Percentiles rank a stretch among this genome's conserved stretches.
Conservation (phyloP, 2,888 invertebrate species). For the Arge pagana region DNA sequence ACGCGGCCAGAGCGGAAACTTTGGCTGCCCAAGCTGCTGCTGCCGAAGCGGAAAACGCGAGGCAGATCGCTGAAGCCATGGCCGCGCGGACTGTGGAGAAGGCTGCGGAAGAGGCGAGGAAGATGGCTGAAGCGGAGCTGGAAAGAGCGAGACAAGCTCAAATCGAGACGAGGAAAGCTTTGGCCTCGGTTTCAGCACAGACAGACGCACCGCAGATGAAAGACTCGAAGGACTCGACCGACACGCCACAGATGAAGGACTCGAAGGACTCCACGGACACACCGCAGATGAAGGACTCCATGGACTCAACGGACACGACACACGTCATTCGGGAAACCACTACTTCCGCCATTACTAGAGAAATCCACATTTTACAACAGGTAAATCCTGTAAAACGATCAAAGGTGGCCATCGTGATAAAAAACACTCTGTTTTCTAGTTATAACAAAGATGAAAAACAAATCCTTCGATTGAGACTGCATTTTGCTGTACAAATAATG, state of each 20-base stretch:
- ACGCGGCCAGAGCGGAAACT: conserved; percentile 60
- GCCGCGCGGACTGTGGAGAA: conserved; percentile 51
- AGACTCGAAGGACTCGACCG: conserved; percentile 25
- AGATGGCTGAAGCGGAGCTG: conserved; percentile 40
- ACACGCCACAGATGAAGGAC: conserved; percentile 29
- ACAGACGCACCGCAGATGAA: conserved; percentile 36
- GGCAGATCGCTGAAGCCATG: conserved; percentile 57
- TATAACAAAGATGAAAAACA: background rate
- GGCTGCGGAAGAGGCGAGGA: conserved; percentile 46
- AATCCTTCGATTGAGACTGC: background rate
- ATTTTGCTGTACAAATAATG: background rate
- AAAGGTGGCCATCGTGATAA: background rate
- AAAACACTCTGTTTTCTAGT: background rate
- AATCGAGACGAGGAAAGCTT: conserved; percentile 33
- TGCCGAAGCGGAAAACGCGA: conserved; percentile 57
- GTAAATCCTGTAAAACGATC: conserved; percentile 31
- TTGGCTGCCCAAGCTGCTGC: conserved; percentile 57
- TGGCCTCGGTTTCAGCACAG: conserved; percentile 41
- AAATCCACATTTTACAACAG: conserved; percentile 49
- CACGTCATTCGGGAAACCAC: conserved; percentile 42
- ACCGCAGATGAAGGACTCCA: conserved; percentile 26
- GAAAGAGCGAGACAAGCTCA: conserved; percentile 37
- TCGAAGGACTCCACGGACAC: conserved; percentile 29
- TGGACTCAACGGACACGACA: conserved; percentile 29
- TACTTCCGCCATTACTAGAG: conserved; percentile 46